These are phyloP conservation scores for Grus americana DNA, from an alignment of 2,113 vertebrate genomes.

Conservation along the genomic window DNA sequence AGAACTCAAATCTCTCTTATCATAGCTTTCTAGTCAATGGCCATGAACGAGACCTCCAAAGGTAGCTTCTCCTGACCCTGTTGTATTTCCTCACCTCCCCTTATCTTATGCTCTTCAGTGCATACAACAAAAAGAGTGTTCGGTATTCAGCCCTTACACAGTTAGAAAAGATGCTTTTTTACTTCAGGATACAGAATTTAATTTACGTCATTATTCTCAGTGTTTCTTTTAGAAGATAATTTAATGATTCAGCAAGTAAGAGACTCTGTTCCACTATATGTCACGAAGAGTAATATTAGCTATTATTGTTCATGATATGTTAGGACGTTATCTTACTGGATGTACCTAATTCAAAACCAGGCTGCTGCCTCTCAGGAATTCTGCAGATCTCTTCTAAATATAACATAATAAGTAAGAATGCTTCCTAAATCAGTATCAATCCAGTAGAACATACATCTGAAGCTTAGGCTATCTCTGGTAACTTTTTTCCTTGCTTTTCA, in stretches of 20 bases:
- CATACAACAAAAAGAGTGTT: not conserved
- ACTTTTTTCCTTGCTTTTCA: not conserved
- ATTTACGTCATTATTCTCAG: not conserved
- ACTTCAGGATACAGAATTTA: not conserved
- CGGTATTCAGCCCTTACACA: not conserved
- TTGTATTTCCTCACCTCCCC: not conserved
- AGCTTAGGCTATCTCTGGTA: not conserved
- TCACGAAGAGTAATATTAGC: not conserved
- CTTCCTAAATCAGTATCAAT: not conserved
- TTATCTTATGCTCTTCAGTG: not conserved
- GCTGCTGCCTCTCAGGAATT: not conserved
- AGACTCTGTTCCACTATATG: not conserved
- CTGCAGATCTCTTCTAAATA: not conserved
- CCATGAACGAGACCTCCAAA: not conserved
- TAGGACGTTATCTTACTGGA: not conserved
- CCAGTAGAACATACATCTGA: not conserved
- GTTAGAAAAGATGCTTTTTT: not conserved
- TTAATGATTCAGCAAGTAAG: not conserved
- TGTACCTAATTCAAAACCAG: not conserved
- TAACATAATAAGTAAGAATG: not conserved
- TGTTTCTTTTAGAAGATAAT: constrained; percentile 1
- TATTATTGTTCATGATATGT: not conserved
- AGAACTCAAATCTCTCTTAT: not conserved
- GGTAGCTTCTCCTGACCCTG: not conserved
- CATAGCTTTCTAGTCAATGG: not conserved